Conservation (phyloP, 2,113 vertebrate species). For the Mandrillus leucophaeus region DNA sequence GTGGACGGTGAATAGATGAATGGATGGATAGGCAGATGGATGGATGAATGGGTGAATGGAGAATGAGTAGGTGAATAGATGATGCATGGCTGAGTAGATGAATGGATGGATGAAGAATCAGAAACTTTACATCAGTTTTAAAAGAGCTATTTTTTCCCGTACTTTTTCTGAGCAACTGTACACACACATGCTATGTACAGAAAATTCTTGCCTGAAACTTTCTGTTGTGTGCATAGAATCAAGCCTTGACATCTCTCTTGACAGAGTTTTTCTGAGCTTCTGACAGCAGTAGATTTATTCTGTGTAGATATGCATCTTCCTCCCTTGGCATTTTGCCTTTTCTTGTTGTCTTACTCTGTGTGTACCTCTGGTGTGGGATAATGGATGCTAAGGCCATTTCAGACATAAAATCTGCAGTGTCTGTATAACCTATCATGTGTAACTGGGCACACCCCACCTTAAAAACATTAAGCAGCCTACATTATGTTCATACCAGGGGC, state of each 20-base stretch:
- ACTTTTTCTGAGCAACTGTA: not conserved
- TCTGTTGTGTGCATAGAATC: not conserved
- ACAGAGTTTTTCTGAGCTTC: not conserved
- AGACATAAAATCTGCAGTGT: not conserved
- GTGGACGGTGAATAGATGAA: not conserved
- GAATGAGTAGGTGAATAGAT: not conserved
- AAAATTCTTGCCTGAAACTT: not conserved
- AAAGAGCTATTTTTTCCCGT: not conserved
- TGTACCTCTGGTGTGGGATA: not conserved
- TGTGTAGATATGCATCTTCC: not conserved
- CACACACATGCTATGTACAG: not conserved
- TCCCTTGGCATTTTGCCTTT: not conserved
- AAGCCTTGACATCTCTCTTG: not conserved
- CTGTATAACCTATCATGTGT: conserved; percentile 23
- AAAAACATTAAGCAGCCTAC: not conserved
- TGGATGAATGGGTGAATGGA: not conserved
- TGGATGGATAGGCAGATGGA: not conserved
- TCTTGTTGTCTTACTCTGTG: not conserved
- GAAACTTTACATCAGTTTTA: not conserved
- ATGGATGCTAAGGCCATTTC: not conserved
- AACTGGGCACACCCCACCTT: not conserved
- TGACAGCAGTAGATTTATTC: not conserved
- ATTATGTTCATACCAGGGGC: not conserved
- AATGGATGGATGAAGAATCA: not conserved
- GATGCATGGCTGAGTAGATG: not conserved